A percentile compares a stretch with the other conserved stretches of the same genome.
Evolutionary conservation across 1,140 invertebrate genomes (phyloP).

Genomic region (Calliphora vicina): DNA sequence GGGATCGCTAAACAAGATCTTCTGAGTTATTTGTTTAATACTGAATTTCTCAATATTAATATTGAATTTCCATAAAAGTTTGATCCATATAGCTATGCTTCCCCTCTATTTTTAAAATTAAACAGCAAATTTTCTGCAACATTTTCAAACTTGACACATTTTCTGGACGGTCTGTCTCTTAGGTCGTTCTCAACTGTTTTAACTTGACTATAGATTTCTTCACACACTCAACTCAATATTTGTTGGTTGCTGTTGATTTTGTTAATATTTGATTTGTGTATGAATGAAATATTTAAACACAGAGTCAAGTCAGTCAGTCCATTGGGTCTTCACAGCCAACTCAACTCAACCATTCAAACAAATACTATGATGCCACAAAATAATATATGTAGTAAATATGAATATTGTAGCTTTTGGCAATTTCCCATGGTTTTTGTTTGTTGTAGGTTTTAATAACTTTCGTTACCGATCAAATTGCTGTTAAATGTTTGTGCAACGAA

Average conservation of each 20-base stretch:
- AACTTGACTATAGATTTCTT: not conserved
- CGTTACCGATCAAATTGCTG: not conserved
- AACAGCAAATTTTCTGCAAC: not conserved
- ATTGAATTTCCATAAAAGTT: no score
- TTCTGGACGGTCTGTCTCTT: not conserved
- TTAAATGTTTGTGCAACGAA: not conserved
- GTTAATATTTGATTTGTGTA: not conserved
- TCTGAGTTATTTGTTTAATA: no score
- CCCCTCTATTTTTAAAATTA: not conserved
- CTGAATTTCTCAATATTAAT: no score
- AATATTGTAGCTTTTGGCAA: not conserved
- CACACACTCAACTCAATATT: not conserved
- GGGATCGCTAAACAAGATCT: no score
- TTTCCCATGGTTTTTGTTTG: not conserved
- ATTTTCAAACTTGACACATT: not conserved
- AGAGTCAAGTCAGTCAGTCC: not conserved
- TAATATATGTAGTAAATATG: not conserved
- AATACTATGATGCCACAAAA: not conserved
- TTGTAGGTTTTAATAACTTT: not conserved
- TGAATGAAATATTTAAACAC: not conserved
- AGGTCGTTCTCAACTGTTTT: not conserved
- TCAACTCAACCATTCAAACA: not conserved
- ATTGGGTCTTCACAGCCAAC: not conserved
- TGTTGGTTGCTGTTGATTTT: not conserved
- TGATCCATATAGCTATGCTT: not conserved